phyloP scores from a whole-genome alignment of 2,797 vertebrate species.

The Sus cebifrons region DNA sequence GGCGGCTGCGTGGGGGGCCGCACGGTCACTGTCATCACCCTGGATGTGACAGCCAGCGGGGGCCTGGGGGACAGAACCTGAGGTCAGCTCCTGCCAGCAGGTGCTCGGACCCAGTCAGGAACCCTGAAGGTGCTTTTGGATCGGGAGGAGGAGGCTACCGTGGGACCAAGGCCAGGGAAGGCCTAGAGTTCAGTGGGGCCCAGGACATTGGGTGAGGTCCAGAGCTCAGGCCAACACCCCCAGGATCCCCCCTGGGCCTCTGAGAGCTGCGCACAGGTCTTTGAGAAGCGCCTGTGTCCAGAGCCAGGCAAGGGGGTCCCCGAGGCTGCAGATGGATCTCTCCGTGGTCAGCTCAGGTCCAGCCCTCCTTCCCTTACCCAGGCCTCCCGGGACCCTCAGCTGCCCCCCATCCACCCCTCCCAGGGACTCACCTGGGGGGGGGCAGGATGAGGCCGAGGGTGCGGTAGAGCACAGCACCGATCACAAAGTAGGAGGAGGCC shows the following conservation, averaged over 20 bases:
- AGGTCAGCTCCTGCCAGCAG: slow-evolving; percentile 74
- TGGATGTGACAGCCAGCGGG: slow-evolving; percentile 95
- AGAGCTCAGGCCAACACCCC: not conserved
- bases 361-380: not conserved
- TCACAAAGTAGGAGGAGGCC: slow-evolving; percentile 96
- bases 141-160: not conserved
- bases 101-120: not conserved
- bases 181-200: not conserved
- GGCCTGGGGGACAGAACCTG: slow-evolving; percentile 88
- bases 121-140: not conserved
- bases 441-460: slow-evolving; percentile 97
- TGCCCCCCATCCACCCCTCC: not conserved
- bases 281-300: not conserved
- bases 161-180: not conserved
- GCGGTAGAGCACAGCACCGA: slow-evolving; percentile 97
- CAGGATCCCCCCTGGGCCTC: not conserved
- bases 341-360: not conserved
- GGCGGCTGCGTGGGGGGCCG: slow-evolving; percentile 96
- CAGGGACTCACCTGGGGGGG: slow-evolving; percentile 93
- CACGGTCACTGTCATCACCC: slow-evolving; percentile 97
- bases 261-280: not conserved
- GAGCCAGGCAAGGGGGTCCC: not conserved
- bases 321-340: not conserved
- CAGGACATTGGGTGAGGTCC: not conserved
- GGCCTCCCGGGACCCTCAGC: not conserved